These are phyloP conservation scores for Phlogophora meticulosa DNA, from an alignment of 2,888 invertebrate species.

Conservation along the genomic window DNA sequence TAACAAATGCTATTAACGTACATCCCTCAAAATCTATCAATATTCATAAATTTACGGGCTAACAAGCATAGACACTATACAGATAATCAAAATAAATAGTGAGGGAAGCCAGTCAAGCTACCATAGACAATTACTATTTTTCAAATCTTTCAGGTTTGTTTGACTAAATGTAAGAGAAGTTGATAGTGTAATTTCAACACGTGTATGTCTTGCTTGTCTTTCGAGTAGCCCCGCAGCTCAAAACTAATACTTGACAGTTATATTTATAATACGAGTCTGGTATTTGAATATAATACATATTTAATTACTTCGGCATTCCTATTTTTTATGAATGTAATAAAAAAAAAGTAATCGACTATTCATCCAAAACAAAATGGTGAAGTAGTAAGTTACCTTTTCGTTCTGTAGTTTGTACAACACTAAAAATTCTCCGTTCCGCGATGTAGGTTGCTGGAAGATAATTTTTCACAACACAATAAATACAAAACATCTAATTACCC, in stretches of 20 bases:
- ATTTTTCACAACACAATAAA: constrained; percentile 54
- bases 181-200: too few species aligned
- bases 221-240: too few species aligned
- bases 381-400: background rate
- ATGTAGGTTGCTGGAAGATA: constrained; percentile 75
- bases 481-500: constrained; percentile 38
- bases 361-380: background rate
- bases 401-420: constrained; percentile 34
- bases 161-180: too few species aligned
- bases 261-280: too few species aligned
- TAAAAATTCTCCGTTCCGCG: constrained; percentile 74
- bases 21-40: too few species aligned
- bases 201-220: too few species aligned
- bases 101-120: background rate
- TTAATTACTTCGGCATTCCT: too few species aligned
- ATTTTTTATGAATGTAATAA: background rate
- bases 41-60: too few species aligned
- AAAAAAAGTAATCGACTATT: constrained; percentile 7
- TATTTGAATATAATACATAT: too few species aligned
- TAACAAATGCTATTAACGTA: too few species aligned
- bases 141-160: background rate
- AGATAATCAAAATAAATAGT: background rate
- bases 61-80: background rate
- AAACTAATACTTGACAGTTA: too few species aligned
- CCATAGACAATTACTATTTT: background rate